Conservation (phyloP, 2,797 vertebrate species). For the Trematomus bernacchii region DNA sequence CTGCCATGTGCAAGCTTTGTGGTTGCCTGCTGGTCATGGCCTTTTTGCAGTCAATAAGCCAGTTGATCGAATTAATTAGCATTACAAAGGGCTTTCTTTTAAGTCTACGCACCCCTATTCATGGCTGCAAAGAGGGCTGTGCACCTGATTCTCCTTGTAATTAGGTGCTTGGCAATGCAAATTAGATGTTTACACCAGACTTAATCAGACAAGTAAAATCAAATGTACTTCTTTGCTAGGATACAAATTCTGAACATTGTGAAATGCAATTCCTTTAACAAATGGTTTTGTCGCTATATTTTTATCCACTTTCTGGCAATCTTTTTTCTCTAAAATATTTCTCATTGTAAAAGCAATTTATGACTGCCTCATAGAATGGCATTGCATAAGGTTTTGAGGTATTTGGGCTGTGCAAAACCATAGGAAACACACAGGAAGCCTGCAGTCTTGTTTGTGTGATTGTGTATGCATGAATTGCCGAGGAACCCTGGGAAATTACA, state of each 20-base stretch:
- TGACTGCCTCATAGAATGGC: background rate
- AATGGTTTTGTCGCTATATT: background rate
- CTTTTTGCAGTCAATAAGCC: conserved; percentile 79
- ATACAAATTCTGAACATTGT: background rate
- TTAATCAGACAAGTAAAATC: conserved; percentile 32
- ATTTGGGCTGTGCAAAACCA: conserved; percentile 18
- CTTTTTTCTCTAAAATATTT: background rate
- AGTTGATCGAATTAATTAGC: conserved; percentile 78
- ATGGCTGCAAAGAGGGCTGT: conserved; percentile 50
- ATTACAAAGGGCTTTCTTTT: conserved; percentile 77
- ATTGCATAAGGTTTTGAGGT: conserved; percentile 14
- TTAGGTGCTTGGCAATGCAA: conserved; percentile 71
- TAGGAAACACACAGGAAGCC: conserved; percentile 48
- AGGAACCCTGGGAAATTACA: conserved; percentile 65
- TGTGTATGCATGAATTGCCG: conserved; percentile 57
- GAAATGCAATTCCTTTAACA: background rate
- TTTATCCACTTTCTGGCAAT: background rate
- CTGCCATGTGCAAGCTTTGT: conserved; percentile 65
- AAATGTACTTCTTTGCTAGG: conserved; percentile 26
- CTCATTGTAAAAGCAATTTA: background rate
- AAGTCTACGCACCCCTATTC: conserved; percentile 56
- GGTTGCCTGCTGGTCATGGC: conserved; percentile 65
- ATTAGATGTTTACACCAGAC: conserved; percentile 48
- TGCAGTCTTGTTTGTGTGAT: conserved; percentile 48
- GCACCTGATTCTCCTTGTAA: conserved; percentile 67